These are phyloP conservation scores for Argyresthia albistria DNA, from an alignment of 2,888 invertebrate species.

Conservation along the genomic window DNA sequence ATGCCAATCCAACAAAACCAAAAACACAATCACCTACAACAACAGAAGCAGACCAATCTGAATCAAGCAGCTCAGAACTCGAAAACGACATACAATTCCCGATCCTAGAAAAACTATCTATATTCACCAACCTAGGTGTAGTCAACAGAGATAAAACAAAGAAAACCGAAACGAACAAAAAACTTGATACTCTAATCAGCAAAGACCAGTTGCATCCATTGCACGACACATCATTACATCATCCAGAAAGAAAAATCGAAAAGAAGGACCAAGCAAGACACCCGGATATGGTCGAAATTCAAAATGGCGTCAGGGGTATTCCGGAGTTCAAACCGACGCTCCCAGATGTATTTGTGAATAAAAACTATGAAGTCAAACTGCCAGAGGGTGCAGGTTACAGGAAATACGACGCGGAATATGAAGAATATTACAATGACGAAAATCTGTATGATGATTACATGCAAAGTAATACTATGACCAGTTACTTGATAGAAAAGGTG, in stretches of 20 bases:
- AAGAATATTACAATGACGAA: conserved; percentile 55
- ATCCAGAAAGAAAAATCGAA: conserved; percentile 45
- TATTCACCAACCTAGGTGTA: conserved; percentile 44
- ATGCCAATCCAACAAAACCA: conserved; percentile 9
- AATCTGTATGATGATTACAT: conserved; percentile 60
- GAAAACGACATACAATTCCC: conserved; percentile 34
- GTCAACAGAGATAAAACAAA: conserved; percentile 26
- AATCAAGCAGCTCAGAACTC: conserved; percentile 16
- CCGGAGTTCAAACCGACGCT: conserved; percentile 52
- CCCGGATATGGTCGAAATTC: neutral
- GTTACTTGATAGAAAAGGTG: conserved; percentile 62
- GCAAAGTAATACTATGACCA: conserved; percentile 57
- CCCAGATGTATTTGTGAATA: conserved; percentile 28
- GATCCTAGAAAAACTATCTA: conserved; percentile 42
- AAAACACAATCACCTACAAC: conserved; percentile 11
- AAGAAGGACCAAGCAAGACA: conserved; percentile 49
- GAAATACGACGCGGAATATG: conserved; percentile 30
- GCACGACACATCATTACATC: conserved; percentile 37
- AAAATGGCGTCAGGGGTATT: conserved; percentile 12
- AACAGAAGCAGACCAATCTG: conserved; percentile 10
- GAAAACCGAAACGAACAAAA: conserved; percentile 19
- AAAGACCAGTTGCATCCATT: conserved; percentile 52
- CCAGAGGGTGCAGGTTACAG: conserved; percentile 33
- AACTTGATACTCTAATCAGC: conserved; percentile 21
- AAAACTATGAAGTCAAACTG: conserved; percentile 26